Evolutionary conservation across 2,113 vertebrate genomes (phyloP), one percentile per base, ranked within the genome.

Genomic region (Beaufortia kweichowensis): DNA sequence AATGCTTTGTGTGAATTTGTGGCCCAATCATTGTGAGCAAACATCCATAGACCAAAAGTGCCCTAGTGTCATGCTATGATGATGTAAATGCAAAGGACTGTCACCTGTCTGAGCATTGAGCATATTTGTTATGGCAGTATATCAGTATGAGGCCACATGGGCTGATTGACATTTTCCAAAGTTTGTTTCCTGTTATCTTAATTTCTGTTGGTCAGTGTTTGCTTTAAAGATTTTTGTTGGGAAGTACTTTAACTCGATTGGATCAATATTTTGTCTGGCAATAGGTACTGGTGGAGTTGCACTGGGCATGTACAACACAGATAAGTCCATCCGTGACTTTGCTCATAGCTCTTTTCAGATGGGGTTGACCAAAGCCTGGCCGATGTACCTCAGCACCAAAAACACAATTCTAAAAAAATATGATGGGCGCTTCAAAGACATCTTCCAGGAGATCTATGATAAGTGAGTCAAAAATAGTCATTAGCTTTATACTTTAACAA

Each of bases 331-430:
- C 68, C 89, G 85, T 80, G 95, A 98, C 62, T 99, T 99, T 86
- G 97, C 96, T n/a, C 97, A 97, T 86, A 98, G 97, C 89, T 99
- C 97, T 80, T 96, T 99, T 88, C 95, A 96, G 85, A 95, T 98
- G 95, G 96, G 93, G 2, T 79, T 99, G 79, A 84, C 86, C 29
- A 98, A 98, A 90, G 84, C 73, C 31, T 97, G 94, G 94, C 94
- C 95, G 1, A 90, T 99, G 28, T 99, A 98, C 85, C 94, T 99
- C 91, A 99, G 97, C 92, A 99, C 97, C 84, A 99, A 98, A 85
- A 99, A 98, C 88, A 99, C 97, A 62, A 98, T 99, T 85, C 93
- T 99, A 83, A 99, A 99, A 91, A 95, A 91, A 88, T 98, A 99
- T 0, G 97, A 99, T 59, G 97, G 97, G 0, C 94, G 95, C 78